These are phyloP conservation scores for Siphamia tubifer DNA, from an alignment of 2,113 vertebrate species.

Conservation along the genomic window DNA sequence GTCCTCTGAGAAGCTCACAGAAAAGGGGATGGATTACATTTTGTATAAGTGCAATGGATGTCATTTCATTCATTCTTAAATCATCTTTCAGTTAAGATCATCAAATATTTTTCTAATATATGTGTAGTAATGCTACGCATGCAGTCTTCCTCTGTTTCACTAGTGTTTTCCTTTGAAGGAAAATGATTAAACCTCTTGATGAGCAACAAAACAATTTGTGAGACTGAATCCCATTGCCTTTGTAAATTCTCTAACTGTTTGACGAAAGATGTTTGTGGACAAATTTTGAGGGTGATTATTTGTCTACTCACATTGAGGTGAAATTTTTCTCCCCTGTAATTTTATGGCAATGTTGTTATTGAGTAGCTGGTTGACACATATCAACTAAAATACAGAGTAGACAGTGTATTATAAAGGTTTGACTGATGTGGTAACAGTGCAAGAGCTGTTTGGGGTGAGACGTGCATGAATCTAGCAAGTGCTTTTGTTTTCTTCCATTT, in stretches of 20 bases:
- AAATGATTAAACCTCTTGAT: not conserved
- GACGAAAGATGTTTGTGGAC: not conserved
- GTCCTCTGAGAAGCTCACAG: not conserved
- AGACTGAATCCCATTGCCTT: not conserved
- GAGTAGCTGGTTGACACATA: constrained; percentile 18
- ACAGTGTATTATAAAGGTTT: constrained; percentile 10
- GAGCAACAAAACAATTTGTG: not conserved
- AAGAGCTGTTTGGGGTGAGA: constrained; percentile 6
- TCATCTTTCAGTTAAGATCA: no score
- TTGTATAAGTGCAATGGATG: constrained; percentile 10
- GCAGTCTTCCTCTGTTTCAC: not conserved
- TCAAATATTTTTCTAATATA: no score
- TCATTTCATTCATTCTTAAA: constrained; percentile 11
- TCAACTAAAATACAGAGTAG: not conserved
- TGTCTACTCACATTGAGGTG: constrained; percentile 7
- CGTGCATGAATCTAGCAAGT: constrained; percentile 32
- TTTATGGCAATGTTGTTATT: not conserved
- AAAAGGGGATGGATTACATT: constrained; percentile 31
- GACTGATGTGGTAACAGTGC: constrained; percentile 16
- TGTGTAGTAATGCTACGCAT: no score
- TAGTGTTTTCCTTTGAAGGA: not conserved
- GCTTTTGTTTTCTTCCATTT: constrained; percentile 41
- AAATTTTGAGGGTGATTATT: not conserved
- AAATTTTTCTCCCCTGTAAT: no score
- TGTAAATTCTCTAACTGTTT: not conserved